These are phyloP conservation scores for Aurelia coerulea DNA, from an alignment of 30 jellyfish, hydroid and myxozoan species.

Conservation along the genomic window DNA sequence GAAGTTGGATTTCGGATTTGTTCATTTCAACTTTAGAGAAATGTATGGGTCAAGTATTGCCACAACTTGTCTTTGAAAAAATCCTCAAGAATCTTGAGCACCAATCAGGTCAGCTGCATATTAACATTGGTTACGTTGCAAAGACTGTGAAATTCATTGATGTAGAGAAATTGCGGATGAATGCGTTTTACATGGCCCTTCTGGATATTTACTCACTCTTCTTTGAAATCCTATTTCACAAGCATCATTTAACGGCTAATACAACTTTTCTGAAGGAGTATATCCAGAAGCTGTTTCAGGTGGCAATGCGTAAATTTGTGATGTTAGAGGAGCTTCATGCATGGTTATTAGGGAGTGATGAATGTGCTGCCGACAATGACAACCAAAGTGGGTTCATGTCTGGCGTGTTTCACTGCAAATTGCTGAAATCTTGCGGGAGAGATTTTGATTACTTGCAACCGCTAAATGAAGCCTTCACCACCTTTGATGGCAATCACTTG, in stretches of 20 bases:
- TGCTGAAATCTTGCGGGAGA: slow-evolving; percentile 15
- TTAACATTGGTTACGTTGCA: slow-evolving; percentile 39
- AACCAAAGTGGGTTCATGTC: slow-evolving; percentile 40
- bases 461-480: slow-evolving; percentile 6
- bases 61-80: slow-evolving; percentile 48
- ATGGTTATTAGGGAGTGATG: slow-evolving; percentile 34
- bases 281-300: slow-evolving; percentile 23
- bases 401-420: slow-evolving; percentile 25
- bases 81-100: slow-evolving; percentile 1
- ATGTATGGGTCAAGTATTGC: slow-evolving; percentile 35
- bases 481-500: slow-evolving; percentile 28
- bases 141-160: slow-evolving; percentile 54
- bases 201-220: slow-evolving; percentile 36
- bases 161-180: slow-evolving; percentile 48
- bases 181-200: slow-evolving; percentile 26
- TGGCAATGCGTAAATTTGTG: slow-evolving; percentile 10
- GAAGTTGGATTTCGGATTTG: slow-evolving; percentile 27
- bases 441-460: slow-evolving; percentile 26
- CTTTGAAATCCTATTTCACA: slow-evolving; percentile 48
- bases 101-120: slow-evolving; percentile 11
- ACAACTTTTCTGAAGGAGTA: slow-evolving; percentile 11
- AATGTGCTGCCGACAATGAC: background rate
- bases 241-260: slow-evolving; percentile 11
- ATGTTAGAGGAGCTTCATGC: slow-evolving; percentile 51
- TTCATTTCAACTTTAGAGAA: slow-evolving; percentile 3